Percentiles rank a stretch among this genome's conserved stretches.
Evolutionary conservation across 2,888 invertebrate genomes (phyloP).

Genomic region (Eucriotettix oculatus): DNA sequence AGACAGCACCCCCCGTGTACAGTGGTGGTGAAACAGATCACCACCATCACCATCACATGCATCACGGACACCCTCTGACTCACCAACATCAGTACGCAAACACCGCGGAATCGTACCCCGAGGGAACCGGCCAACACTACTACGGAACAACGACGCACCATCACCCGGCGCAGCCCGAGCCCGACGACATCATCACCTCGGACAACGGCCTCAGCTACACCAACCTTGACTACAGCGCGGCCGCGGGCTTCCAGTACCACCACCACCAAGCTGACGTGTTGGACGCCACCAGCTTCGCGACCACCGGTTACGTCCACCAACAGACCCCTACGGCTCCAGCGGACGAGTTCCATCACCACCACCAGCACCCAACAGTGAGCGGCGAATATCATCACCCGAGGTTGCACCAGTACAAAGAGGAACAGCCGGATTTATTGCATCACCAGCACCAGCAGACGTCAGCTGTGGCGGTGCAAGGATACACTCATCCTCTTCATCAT

Average conservation of each 20-base stretch:
- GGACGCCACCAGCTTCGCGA: no score
- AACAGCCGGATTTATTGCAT: slow-evolving; percentile 14
- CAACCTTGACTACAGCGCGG: slow-evolving; percentile 59
- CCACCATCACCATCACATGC: slow-evolving; percentile 10
- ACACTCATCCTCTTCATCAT: slow-evolving; percentile 13
- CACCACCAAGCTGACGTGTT: not conserved
- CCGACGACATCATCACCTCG: slow-evolving; percentile 49
- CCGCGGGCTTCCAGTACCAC: slow-evolving; percentile 24
- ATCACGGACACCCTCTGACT: slow-evolving; percentile 35
- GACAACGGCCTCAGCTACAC: slow-evolving; percentile 81
- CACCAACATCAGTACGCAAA: slow-evolving; percentile 23
- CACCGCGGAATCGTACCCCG: slow-evolving; percentile 18
- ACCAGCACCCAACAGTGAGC: slow-evolving; percentile 16
- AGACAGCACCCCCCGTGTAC: slow-evolving; percentile 1
- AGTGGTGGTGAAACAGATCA: slow-evolving; percentile 3
- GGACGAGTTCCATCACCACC: slow-evolving; percentile 24
- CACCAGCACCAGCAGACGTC: slow-evolving; percentile 10
- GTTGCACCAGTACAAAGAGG: slow-evolving; percentile 1
- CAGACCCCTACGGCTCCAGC: no score
- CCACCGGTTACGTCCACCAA: no score
- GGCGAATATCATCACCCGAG: not conserved
- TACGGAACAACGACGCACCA: slow-evolving; percentile 28
- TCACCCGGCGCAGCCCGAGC: slow-evolving; percentile 29
- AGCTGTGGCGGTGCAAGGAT: slow-evolving; percentile 14
- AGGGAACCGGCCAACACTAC: slow-evolving; percentile 23